A percentile compares a stretch with the other conserved stretches of the same genome.
These are phyloP conservation scores for Drosophila infuscata DNA, from an alignment of 2,888 invertebrate genomes.

Conservation along the genomic window DNA sequence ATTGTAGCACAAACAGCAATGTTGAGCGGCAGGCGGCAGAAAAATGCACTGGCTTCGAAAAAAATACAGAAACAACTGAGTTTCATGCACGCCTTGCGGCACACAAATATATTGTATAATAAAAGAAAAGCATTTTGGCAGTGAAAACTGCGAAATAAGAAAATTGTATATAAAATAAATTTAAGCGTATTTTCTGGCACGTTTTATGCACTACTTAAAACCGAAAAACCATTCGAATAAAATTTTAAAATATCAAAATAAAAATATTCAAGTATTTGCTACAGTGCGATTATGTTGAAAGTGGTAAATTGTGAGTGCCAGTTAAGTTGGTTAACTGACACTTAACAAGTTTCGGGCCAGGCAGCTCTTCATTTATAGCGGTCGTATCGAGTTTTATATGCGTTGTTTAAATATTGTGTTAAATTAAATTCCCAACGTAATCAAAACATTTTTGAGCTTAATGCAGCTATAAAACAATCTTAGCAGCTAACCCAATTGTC, in stretches of 20 bases:
- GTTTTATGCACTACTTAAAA: background rate
- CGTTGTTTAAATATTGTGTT: background rate
- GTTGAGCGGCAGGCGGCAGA: background rate
- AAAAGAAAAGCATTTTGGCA: background rate
- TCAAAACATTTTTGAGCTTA: conserved; percentile 21
- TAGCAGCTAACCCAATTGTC: conserved; percentile 37
- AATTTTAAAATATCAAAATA: background rate
- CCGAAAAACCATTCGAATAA: background rate
- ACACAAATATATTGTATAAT: conserved; percentile 1
- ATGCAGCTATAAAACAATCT: conserved; percentile 19
- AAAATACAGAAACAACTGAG: background rate
- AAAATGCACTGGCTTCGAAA: conserved; percentile 18
- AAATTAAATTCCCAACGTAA: conserved; percentile 17
- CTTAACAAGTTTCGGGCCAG: too few relatives aligned
- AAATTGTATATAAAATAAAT: background rate
- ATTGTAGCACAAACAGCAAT: conserved; percentile 29
- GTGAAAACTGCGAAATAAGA: conserved; percentile 2
- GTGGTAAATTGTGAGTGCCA: background rate
- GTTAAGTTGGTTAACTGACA: too few relatives aligned
- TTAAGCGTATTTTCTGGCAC: background rate
- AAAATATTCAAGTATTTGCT: too few relatives aligned
- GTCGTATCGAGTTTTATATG: background rate
- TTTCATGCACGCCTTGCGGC: conserved; percentile 18
- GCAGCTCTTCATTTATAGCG: background rate
- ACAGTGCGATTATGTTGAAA: background rate